Evolutionary conservation across 30 jellyfish, hydroid and myxozoan genomes (phyloP).

Genomic region (Hydra vulgaris): DNA sequence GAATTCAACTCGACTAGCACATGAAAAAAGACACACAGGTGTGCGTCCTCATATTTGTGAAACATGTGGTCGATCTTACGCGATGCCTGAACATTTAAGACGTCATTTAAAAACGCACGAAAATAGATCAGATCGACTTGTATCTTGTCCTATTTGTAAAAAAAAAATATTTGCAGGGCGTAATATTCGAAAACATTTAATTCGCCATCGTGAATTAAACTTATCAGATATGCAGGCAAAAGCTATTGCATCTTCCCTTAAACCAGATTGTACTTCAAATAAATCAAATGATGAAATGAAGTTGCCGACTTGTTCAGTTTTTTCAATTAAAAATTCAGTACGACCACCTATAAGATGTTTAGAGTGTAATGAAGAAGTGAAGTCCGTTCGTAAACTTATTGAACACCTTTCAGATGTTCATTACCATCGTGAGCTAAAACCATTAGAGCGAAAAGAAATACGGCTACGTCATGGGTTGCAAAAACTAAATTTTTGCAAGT

Average conservation of each 20-base stretch:
- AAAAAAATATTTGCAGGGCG: slow-evolving; percentile 59
- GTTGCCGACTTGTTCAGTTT: neutral
- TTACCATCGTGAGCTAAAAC: slow-evolving; percentile 27
- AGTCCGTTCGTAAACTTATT: slow-evolving; percentile 22
- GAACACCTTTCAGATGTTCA: slow-evolving; percentile 24
- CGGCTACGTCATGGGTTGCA: slow-evolving; percentile 32
- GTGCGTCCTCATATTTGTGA: slow-evolving; percentile 47
- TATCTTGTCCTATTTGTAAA: slow-evolving; percentile 65
- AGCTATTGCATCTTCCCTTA: slow-evolving; percentile 18
- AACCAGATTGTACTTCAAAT: slow-evolving; percentile 23
- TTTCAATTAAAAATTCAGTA: neutral
- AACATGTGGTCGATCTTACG: slow-evolving; percentile 57
- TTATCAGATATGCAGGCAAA: slow-evolving; percentile 29
- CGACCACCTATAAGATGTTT: slow-evolving; percentile 10
- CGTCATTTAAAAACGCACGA: slow-evolving; percentile 62
- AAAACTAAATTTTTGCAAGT: slow-evolving; percentile 21
- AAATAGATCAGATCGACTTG: slow-evolving; percentile 41
- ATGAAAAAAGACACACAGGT: slow-evolving; percentile 46
- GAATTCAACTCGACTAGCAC: slow-evolving; percentile 54
- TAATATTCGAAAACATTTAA: slow-evolving; percentile 54
- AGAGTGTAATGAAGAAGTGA: slow-evolving; percentile 35
- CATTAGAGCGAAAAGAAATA: slow-evolving; percentile 24
- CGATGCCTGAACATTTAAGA: slow-evolving; percentile 50
- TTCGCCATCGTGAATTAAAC: slow-evolving; percentile 42
- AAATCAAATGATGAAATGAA: slow-evolving; percentile 1